These are phyloP conservation scores for Chelonia mydas DNA, from an alignment of 2,797 vertebrate species.

Conservation along the genomic window DNA sequence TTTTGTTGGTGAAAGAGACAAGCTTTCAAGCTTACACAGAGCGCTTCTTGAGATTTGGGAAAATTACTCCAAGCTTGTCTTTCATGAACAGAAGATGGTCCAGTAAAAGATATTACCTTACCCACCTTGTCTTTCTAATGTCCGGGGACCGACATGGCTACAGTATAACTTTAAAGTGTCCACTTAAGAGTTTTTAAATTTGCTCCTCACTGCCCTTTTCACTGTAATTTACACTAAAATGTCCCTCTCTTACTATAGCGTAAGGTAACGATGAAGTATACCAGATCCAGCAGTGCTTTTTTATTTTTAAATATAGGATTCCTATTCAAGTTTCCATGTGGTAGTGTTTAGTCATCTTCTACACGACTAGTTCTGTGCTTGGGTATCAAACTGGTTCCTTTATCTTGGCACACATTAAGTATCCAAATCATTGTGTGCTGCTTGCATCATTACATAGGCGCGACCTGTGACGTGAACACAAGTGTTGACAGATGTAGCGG, in stretches of 20 bases:
- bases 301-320: not conserved
- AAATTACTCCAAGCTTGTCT: no score
- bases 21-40: no score
- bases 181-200: not conserved
- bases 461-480: slow-evolving; percentile 45
- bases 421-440: slow-evolving; percentile 50
- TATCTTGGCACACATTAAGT: slow-evolving; percentile 56
- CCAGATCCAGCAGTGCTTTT: not conserved
- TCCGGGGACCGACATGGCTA: no score
- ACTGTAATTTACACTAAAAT: not conserved
- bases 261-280: not conserved
- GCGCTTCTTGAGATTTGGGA: no score
- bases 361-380: not conserved
- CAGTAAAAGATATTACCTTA: no score
- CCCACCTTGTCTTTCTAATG: no score
- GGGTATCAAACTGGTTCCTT: not conserved
- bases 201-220: not conserved
- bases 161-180: not conserved
- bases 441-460: slow-evolving; percentile 66
- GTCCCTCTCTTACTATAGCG: not conserved
- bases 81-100: no score
- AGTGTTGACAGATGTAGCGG: slow-evolving; percentile 29
- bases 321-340: slow-evolving; percentile 26
- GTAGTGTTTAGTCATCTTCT: slow-evolving; percentile 47
- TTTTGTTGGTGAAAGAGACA: no score